A percentile compares a stretch with the other conserved stretches of the same genome.
Evolutionary conservation across 2,888 invertebrate genomes (phyloP).

Genomic region (Leucania comma): DNA sequence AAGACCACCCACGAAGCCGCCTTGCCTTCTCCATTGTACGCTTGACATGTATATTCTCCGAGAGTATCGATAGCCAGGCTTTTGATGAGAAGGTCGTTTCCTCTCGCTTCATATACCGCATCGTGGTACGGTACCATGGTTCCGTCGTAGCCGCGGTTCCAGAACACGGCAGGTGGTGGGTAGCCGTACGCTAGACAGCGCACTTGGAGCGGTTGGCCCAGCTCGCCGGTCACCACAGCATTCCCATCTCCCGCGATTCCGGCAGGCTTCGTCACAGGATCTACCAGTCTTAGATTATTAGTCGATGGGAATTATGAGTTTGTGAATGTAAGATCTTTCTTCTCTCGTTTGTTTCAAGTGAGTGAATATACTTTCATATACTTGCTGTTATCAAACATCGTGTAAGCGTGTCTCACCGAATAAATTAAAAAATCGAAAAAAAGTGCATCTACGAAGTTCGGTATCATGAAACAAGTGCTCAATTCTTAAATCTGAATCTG

Average conservation of each 20-base stretch:
- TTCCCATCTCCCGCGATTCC: conserved; percentile 93
- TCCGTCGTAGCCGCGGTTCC: conserved; percentile 95
- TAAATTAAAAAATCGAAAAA: too few relatives aligned
- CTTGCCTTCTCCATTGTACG: conserved; percentile 95
- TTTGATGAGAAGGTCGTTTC: conserved; percentile 94
- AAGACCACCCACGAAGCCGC: conserved; percentile 94
- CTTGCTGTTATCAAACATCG: too few relatives aligned
- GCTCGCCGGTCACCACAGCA: conserved; percentile 92
- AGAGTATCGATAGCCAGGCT: conserved; percentile 93
- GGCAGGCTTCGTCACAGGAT: conserved; percentile 90
- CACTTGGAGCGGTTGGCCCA: conserved; percentile 93
- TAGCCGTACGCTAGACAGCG: conserved; percentile 96
- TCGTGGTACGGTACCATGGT: conserved; percentile 93
- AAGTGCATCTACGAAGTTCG: too few relatives aligned
- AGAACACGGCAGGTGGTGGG: conserved; percentile 95
- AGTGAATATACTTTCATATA: conserved; percentile 73
- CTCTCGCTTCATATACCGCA: conserved; percentile 93
- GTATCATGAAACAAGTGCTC: too few relatives aligned
- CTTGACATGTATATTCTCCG: conserved; percentile 97
- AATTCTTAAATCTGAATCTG: too few relatives aligned
- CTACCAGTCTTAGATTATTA: conserved; percentile 77
- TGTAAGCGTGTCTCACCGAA: too few relatives aligned
- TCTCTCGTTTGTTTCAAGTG: conserved; percentile 26
- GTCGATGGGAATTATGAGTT: conserved; percentile 62
- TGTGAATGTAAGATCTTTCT: conserved; percentile 65